Evolutionary conservation across 2,797 vertebrate species (phyloP), one percentile per base, ranked within the genome.

Genomic region (Myotis myotis): DNA sequence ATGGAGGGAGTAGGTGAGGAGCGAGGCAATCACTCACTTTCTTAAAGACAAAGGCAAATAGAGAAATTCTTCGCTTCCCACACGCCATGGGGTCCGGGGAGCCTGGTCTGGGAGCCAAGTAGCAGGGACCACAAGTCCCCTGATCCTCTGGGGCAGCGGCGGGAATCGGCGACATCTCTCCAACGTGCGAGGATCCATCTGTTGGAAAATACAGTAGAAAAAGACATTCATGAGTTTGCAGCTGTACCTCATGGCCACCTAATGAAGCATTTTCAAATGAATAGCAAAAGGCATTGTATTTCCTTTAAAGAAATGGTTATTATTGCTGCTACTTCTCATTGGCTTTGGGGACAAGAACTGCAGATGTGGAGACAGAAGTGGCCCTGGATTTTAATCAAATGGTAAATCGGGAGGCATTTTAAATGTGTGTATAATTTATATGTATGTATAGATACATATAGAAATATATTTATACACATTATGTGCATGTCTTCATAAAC

Each of bases 1-100:
- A 90, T 86, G 95, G 97, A 97, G 94, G 89, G 62, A 95, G 53
- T 33, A 82, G 91, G 76, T 62, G 38, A 91, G 36, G 75, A 74
- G 68, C 93, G 62, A 94, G 47, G 90, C 87, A 44, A 83, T 96
- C 53, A 89, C 72, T 96, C 93, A 96, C 81, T 71, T 96, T 96
- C 95, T 96, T 96, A 93, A 97, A 92, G 90, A 96, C 95, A 93
- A 96, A 96, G 91, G 91, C 90, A 66, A 92, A 94, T 60, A 60
- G 44, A 96, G 87, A 87, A 25, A 89, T 79, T 53, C 20, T 91
- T 89, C 57, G 20, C 83, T 53, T 85, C 41, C 12, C 70, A 76
- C 25, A 17, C 22, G 22, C 19, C 8, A 5, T 51, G 23, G 9
- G 13, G 84, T 75, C 10, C 25, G 1, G 12, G 7, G 78, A 36